Evolutionary conservation across 2,113 vertebrate species (phyloP).

Genomic region (Carassius carassius): DNA sequence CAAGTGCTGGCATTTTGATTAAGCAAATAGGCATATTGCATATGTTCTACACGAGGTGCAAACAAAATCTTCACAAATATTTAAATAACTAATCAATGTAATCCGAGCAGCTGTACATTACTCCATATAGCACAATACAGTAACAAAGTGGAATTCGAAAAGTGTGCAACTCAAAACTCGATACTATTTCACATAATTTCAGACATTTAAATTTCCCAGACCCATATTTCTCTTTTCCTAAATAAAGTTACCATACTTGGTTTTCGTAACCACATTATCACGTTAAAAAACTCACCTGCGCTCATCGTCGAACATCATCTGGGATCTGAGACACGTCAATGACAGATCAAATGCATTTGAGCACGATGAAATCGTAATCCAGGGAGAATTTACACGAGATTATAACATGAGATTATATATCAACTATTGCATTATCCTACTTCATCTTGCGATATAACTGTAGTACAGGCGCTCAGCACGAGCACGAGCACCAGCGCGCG

Average conservation of each 20-base stretch:
- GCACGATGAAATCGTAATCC: not conserved
- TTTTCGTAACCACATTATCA: not conserved
- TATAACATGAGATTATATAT: slow-evolving; percentile 9
- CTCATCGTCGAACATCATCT: slow-evolving; percentile 45
- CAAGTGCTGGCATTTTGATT: not conserved
- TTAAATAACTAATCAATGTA: not conserved
- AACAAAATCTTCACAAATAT: not conserved
- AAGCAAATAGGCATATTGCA: not conserved
- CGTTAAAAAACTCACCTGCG: slow-evolving; percentile 40
- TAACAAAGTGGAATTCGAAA: not conserved
- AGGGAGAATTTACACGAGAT: not conserved
- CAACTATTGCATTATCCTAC: not conserved
- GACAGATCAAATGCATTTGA: not conserved
- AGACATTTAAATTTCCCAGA: not conserved
- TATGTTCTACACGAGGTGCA: not conserved
- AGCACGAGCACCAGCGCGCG: not conserved
- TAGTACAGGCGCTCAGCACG: not conserved
- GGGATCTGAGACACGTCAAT: not conserved
- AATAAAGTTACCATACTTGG: not conserved
- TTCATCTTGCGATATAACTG: not conserved
- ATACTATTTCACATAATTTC: not conserved
- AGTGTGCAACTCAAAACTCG: not conserved
- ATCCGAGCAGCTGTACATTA: not conserved
- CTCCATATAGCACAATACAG: not conserved
- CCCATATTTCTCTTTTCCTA: not conserved